Conservation (phyloP, 1,140 invertebrate species). For the Homarus americanus region DNA sequence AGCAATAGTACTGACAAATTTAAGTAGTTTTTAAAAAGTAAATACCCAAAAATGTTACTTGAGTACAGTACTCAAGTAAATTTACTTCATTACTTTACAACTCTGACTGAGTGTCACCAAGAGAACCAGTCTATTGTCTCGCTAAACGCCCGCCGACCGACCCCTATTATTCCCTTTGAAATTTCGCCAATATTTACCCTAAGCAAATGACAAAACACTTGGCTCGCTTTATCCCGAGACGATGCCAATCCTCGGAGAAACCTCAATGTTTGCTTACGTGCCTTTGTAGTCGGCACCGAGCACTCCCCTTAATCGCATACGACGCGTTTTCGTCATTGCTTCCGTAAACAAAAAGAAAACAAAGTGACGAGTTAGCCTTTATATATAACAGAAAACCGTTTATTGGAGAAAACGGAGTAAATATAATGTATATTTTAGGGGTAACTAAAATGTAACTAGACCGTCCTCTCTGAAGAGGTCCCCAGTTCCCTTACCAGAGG, state of each 20-base stretch:
- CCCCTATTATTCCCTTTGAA: constrained; percentile 68
- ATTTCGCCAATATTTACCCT: constrained; percentile 65
- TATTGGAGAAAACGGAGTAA: neutral
- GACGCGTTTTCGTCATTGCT: neutral
- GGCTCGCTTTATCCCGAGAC: constrained; percentile 68
- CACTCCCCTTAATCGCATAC: constrained; percentile 56
- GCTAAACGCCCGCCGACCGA: constrained; percentile 31
- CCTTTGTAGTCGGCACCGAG: constrained; percentile 54
- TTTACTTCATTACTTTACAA: no score
- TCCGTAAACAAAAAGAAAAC: neutral
- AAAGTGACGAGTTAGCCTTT: neutral
- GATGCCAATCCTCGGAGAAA: constrained; percentile 67
- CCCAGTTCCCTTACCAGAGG: constrained; percentile 53
- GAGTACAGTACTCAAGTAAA: no score
- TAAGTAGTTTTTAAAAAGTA: no score
- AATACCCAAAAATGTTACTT: no score
- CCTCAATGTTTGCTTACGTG: constrained; percentile 59
- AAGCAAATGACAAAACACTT: constrained; percentile 72
- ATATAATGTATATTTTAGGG: neutral
- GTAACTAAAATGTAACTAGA: constrained; percentile 34
- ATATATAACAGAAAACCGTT: neutral
- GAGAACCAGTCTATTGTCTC: constrained; percentile 67
- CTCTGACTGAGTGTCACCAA: no score
- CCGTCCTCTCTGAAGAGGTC: constrained; percentile 34
- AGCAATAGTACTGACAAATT: no score